Percentiles rank a stretch among this genome's conserved stretches.
phyloP scores from a whole-genome alignment of 2,113 vertebrate species.

The Ancistrus triradiatus region DNA sequence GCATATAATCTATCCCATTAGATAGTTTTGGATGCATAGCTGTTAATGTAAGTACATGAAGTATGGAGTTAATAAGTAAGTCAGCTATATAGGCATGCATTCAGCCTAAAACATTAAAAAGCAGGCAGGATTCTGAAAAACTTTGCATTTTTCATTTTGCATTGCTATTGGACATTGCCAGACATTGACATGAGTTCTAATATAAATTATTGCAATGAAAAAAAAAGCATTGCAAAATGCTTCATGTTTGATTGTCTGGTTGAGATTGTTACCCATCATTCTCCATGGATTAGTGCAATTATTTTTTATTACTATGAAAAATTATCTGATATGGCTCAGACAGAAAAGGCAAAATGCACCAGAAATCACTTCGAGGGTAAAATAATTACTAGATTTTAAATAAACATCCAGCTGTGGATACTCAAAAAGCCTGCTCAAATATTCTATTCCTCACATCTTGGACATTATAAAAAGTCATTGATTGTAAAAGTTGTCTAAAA shows the following conservation, averaged over 20 bases:
- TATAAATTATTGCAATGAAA: no score
- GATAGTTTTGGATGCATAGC: no score
- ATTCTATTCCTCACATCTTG: no score
- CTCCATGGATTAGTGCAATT: neutral
- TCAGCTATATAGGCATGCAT: neutral
- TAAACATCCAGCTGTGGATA: no score
- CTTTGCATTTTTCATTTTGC: constrained; percentile 15
- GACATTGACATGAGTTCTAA: no score
- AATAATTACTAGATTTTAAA: no score
- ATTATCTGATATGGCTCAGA: constrained; percentile 1
- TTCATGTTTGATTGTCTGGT: neutral
- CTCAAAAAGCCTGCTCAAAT: no score
- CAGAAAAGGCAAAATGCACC: constrained; percentile 10
- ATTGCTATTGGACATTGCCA: constrained; percentile 16
- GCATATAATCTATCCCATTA: no score
- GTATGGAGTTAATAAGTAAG: constrained; percentile 29
- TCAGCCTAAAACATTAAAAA: neutral
- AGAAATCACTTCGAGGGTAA: no score
- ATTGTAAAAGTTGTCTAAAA: neutral
- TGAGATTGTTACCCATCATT: neutral
- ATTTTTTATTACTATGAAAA: neutral
- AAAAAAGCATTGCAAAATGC: neutral
- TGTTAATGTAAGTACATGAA: no score
- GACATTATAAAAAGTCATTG: neutral
- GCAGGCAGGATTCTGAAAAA: neutral